Evolutionary conservation across 2,888 invertebrate species (phyloP), one percentile per base, ranked within the genome.

Genomic region (Pterostichus madidus): DNA sequence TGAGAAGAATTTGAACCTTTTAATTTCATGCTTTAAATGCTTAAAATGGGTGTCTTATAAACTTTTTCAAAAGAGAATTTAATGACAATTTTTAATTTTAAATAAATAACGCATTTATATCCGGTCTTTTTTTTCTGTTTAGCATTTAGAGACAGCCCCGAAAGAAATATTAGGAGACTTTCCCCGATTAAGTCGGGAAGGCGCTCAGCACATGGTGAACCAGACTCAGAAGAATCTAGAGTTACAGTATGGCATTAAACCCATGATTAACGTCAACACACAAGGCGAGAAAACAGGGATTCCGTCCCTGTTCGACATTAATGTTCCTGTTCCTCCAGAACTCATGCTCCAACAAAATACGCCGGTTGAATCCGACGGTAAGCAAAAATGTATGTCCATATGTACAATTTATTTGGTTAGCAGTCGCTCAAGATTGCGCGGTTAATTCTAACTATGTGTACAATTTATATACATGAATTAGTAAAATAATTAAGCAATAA

Each of bases 101-200:
- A 24, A 24, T 1, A 24, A 24, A 24, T 24, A 24, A 24, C 24
- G 24, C 1, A 24, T 24, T 24, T 24, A 24, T 2, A 2, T 24
- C 24, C 3, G 24, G 1, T 24, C 3, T 24, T 1, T 24, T 24
- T 71, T 6, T 71, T 46, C 13, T 71, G n/a, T 91, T 84, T 91
- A 94, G 91, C 97, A 97, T 89, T 94, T 97, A 88, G 97, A 97
- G 90, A 96, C 96, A 0, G 97, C 97, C 0, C 97, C 97, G 0
- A 96, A 97, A 89, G 97, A 97, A 90, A 96, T 97, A 86, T 91
- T 97, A 80, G 97, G 97, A n/a, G 96, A 96, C 88, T 97, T 97
- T 86, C 96, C 97, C 59, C 92, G 97, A 83, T 91, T 97, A 84
- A 95, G 94, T 86, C 92, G 96, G 83, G 96, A 96, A 86, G 94